Base-by-base conservation (phyloP, 2,888 invertebrate genomes). In the Cordylochernes scorpioides region DNA sequence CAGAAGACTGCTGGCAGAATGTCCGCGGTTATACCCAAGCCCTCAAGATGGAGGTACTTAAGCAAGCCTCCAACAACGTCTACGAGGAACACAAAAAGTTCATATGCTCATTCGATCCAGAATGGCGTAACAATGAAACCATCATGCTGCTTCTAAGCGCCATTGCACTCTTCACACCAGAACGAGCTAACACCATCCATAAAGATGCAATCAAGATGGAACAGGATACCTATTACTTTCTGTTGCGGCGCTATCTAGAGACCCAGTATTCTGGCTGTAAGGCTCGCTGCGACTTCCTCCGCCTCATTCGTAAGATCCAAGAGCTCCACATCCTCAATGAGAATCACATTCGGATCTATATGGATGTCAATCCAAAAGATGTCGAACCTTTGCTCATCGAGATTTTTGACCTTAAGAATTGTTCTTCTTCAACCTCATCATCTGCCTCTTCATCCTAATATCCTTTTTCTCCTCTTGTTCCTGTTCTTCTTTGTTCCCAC, bases 351-450 rank as follows among this genome's bases (percentile, higher is more conserved):
- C 71, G 72, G 21, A 77, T 86, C 4, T 78, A 84, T 52, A 61
- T 88, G 16, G 77, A 86, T 54, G 77, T 84, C 2, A 82, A 88
- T 59, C 84, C 88, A 17, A 63, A 68, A 34, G 68, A 72, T 48
- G 74, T 91, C 25, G 86, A 86, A 46, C 91, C 88, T 0, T 58
- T 91, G 21, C 60, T 91, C 25, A 71, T 86, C 51, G 88, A 91
- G 62, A 82, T 91, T 48, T 82, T 91, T 46, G 86, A 88, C 58
- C 61, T 88, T 36, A 82, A 82, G 48, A 68, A 39, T 30, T 37
- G 25, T 33, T n/a, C 9, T 6, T 22, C 6, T 5, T 22, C n/a
- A n/a, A n/a, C n/a, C n/a, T n/a, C n/a, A n/a, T n/a, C n/a, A n/a
- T n/a, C n/a, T n/a, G n/a, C n/a, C n/a, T n/a, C n/a, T n/a, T n/a